Base-by-base conservation (phyloP, 2,888 invertebrate genomes). In the Celastrina argiolus region DNA sequence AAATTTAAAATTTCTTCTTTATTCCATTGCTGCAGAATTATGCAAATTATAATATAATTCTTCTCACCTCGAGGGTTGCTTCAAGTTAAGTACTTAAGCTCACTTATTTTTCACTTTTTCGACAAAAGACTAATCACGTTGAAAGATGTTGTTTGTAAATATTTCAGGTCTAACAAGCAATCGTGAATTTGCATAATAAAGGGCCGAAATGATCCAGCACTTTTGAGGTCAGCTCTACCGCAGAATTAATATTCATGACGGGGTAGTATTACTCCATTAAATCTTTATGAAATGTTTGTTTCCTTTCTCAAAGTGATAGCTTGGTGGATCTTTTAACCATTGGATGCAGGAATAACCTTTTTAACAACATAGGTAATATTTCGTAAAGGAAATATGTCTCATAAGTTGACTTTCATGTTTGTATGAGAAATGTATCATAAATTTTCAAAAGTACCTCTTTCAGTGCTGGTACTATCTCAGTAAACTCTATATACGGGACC, bases 121-220 rank as follows among this genome's bases (percentile, higher is more conserved):
- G 26, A 42, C 63, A n/a, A 63, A 63, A 45, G 63, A 42, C 63
- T 63, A 63, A 63, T 63, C 42, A 28, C 26, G 26, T 63, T 41
- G 63, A 31, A 45, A 45, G 28, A 42, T 28, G 42, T 59, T 34
- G 59, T 63, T 63, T 63, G 63, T 63, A 42, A 63, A 63, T 63
- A 63, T 63, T 63, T 45, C 45, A 28, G 63, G 41, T 63, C 42
- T 63, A 63, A 16, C 36, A 69, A 67, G 65, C 64, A 64, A 68
- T 70, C 67, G 63, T 42, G 63, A 69, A 69, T 69, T 70, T 66
- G 65, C 70, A 69, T 71, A 70, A 67, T 68, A 69, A 66, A 51
- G 66, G 66, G 65, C 56, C 31, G 51, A 26, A 56, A 68, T 72
- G 68, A 69, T 67, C 64, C 67, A 66, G 69, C 64, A 56, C 41